Evolutionary conservation across 23 tunicate genomes (phyloP), one percentile per base, ranked within the genome.

Genomic region (Trididemnum clinides): DNA sequence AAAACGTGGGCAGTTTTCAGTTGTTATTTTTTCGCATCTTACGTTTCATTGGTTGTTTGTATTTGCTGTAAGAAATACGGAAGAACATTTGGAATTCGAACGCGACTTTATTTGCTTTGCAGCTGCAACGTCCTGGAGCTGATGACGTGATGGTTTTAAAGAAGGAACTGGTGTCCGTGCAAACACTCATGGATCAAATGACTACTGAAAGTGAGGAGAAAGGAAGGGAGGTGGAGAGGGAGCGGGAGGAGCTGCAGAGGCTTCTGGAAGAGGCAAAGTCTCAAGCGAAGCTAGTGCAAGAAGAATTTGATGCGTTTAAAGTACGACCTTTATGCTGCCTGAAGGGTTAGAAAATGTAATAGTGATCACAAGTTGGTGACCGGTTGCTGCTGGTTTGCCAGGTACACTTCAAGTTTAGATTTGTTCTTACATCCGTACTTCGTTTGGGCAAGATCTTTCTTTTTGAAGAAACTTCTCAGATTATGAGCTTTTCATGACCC

Each of bases 141-240:
- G 98, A 94, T 82, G 98, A 94, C 57, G 98, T 94, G 2, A 84
- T 89, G 88, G 98, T 94, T 49, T 63, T 94, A 26, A 89, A 94
- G 54, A 94, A 94, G 77, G 98, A 94, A 75, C 79, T 94, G 18
- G 95, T 94, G 73, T 85, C 90, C 20, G 98, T 94, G 78, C 98
- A 94, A 74, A 84, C 87, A 35, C 70, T 94, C 36, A 94, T 94
- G 98, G 90, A 94, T 81, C 88, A 85, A 49, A 54, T 94, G 80
- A 89, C 90, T 21, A 21, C 51, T 38, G 94, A 89, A 51, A 80
- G 85, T 27, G 98, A 94, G 82, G 79, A 88, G 80, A 94, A 82
- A 71, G 85, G 77, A 28, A 77, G 78, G 21, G 71, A 77, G 37
- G 77, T 77, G 76, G 90, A 86, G 82, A 78, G 44, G 20, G 92